Conservation (phyloP, 2,797 vertebrate genomes). For the Scolopax rusticola region DNA sequence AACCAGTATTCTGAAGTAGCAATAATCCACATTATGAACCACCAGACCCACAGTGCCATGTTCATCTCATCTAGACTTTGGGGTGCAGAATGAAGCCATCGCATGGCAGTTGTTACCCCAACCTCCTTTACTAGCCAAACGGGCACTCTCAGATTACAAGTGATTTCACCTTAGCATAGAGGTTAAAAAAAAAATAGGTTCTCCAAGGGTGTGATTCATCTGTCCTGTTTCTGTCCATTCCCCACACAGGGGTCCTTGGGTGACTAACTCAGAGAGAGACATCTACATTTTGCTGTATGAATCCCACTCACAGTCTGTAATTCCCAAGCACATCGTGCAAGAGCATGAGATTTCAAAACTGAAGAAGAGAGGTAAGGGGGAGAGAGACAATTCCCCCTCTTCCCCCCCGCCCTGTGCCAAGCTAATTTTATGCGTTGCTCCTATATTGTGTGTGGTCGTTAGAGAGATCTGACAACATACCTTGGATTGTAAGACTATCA, state of each 20-base stretch:
- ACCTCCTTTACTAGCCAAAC: neutral
- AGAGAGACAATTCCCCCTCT: neutral
- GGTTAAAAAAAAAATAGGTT: constrained; percentile 2
- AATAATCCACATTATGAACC: neutral
- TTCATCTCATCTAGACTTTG: neutral
- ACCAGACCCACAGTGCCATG: accelerated
- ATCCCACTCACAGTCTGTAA: constrained; percentile 71
- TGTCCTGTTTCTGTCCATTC: constrained; percentile 63
- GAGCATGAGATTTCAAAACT: constrained; percentile 33
- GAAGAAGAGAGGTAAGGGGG: neutral
- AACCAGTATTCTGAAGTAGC: neutral
- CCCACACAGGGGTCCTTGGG: constrained; percentile 43
- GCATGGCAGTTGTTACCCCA: neutral
- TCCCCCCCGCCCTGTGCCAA: neutral
- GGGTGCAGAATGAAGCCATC: neutral
- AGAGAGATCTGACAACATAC: constrained; percentile 19
- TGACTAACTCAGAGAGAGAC: constrained; percentile 66
- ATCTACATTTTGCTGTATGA: constrained; percentile 51
- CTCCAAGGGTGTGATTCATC: constrained; percentile 60
- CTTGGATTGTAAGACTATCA: constrained; percentile 6
- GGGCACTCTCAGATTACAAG: constrained; percentile 3
- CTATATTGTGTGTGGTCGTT: neutral
- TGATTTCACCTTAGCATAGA: constrained; percentile 11
- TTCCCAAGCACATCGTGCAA: neutral
- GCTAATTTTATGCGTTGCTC: constrained; percentile 16